These are phyloP conservation scores for Falcaria lacertinaria DNA, from an alignment of 2,888 invertebrate genomes.

Conservation along the genomic window DNA sequence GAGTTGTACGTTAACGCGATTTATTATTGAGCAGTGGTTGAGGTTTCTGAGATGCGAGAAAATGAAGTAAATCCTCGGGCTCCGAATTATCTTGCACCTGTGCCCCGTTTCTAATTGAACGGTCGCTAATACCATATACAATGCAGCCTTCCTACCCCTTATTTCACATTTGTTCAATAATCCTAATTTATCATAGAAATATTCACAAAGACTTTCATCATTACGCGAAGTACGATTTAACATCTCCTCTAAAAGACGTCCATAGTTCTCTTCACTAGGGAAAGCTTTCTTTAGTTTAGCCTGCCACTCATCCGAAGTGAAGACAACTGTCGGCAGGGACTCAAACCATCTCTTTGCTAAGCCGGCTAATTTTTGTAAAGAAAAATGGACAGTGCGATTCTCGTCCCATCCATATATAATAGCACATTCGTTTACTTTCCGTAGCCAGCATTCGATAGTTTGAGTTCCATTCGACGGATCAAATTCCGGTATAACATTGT, in stretches of 20 bases:
- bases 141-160: conserved; percentile 12
- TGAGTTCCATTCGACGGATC: conserved; percentile 7
- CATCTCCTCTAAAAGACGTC: conserved; percentile 16
- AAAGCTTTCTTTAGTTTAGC: conserved; percentile 18
- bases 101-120: conserved; percentile 9
- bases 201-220: conserved; percentile 10
- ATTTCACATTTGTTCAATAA: conserved; percentile 14
- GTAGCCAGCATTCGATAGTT: conserved; percentile 8
- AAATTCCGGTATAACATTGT: conserved; percentile 4
- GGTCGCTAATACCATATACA: conserved; percentile 10
- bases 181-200: conserved; percentile 14
- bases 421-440: conserved; percentile 11
- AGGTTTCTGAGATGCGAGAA: conserved; percentile 4
- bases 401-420: conserved; percentile 18
- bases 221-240: conserved; percentile 5
- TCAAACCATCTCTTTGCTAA: conserved; percentile 21
- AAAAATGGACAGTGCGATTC: conserved; percentile 15
- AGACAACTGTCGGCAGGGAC: conserved; percentile 12
- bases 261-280: conserved; percentile 17
- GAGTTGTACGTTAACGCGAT: background rate
- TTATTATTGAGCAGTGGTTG: background rate
- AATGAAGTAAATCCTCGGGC: conserved; percentile 8
- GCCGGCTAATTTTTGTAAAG: conserved; percentile 16
- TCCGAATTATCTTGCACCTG: conserved; percentile 7
- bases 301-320: conserved; percentile 20